Base-by-base conservation (phyloP, 2,113 vertebrate species). In the Phodopus roborovskii region DNA sequence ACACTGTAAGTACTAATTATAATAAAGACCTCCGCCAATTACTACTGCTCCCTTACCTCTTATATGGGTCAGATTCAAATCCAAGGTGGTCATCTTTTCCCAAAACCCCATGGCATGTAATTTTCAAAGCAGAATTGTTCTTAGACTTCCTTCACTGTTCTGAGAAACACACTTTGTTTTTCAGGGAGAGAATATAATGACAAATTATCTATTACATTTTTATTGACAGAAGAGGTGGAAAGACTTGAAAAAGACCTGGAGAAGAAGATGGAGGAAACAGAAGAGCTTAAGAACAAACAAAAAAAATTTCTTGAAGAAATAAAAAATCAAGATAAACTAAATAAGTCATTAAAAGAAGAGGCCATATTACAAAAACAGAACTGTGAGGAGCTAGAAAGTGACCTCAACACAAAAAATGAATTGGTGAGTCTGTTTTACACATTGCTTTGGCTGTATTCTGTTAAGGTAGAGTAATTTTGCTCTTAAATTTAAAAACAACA, bases 221-320 rank as follows among this genome's bases (percentile, higher is more conserved):
- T 79, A 71, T 98, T 97, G 96, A 62, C 95, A 99, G 99, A 99
- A 96, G 99, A 99, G 97, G 36, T 99, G 94, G 98, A 99, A 97
- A 99, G 98, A 95, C 97, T 99, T 42, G 99, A 99, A 94, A 98
- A 94, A 94, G 98, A 99, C 58, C 88, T 99, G 94, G 99, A 99
- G 85, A 98, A 98, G 58, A 98, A 97, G 20, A 50, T 74, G 20
- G 96, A 97, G 28, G 99, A 99, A 98, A 84, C 98, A 58, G 98
- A 99, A 73, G 97, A 94, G 33, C 97, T 99, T 79, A 98, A 99
- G 92, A 96, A 88, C 50, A 97, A 98, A 79, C 98, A 99, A 94
- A 92, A 95, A 17, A 97, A 88, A 88, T 98, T 99, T 56, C 97
- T 98, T 2, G 97, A 98, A 60, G 98, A 99, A 84, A 98, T 99